A percentile compares a stretch with the other conserved stretches of the same genome.
Conservation (phyloP, 2,888 invertebrate genomes). For the Coenonympha glycerion region DNA sequence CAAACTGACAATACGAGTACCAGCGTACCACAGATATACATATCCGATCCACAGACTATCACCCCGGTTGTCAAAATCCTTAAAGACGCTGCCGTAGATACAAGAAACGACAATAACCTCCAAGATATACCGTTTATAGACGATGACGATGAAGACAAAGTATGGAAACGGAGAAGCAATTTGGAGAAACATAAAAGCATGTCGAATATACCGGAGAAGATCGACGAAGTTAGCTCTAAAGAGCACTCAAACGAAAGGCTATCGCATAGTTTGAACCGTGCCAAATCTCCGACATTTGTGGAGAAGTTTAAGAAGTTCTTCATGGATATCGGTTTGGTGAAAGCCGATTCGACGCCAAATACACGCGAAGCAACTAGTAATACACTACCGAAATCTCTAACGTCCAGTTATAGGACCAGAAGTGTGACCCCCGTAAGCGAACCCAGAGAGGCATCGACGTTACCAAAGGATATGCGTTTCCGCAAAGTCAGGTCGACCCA, state of each 20-base stretch:
- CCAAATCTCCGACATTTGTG: slow-evolving; percentile 66
- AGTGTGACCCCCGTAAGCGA: slow-evolving; percentile 53
- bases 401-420: slow-evolving; percentile 54
- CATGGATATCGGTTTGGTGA: slow-evolving; percentile 60
- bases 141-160: slow-evolving; percentile 54
- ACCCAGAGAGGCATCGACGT: slow-evolving; percentile 52
- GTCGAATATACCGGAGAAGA: slow-evolving; percentile 63
- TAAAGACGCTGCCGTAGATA: slow-evolving; percentile 66
- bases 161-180: slow-evolving; percentile 44
- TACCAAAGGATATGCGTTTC: slow-evolving; percentile 70
- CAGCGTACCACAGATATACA: slow-evolving; percentile 63
- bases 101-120: slow-evolving; percentile 64
- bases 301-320: slow-evolving; percentile 70
- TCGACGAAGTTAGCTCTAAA: slow-evolving; percentile 53
- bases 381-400: slow-evolving; percentile 58
- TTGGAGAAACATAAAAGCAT: slow-evolving; percentile 66
- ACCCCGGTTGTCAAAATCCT: slow-evolving; percentile 42
- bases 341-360: slow-evolving; percentile 50
- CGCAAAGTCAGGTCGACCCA: slow-evolving; percentile 62
- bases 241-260: slow-evolving; percentile 55
- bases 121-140: slow-evolving; percentile 71
- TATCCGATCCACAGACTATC: slow-evolving; percentile 42
- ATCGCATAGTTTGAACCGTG: slow-evolving; percentile 58
- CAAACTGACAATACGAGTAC: slow-evolving; percentile 70
- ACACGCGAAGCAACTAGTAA: slow-evolving; percentile 32